Percentiles rank a stretch among this genome's conserved stretches.
phyloP scores from a whole-genome alignment of 2,113 vertebrate genomes.

The Rana temporaria region DNA sequence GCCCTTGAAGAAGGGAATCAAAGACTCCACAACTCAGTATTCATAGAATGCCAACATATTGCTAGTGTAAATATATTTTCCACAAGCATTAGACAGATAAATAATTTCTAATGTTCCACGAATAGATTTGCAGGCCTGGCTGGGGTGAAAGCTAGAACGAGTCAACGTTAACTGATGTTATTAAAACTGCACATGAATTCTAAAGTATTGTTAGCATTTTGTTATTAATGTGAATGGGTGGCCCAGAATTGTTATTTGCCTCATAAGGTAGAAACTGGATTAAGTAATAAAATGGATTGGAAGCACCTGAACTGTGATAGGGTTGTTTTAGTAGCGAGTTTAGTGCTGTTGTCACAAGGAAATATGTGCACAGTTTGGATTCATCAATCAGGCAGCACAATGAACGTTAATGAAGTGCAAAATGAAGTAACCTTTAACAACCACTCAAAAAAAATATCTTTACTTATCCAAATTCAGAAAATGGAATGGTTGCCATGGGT shows the following conservation, averaged over 20 bases:
- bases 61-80: conserved; percentile 47
- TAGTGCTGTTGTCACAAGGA: background rate
- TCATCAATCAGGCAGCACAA: too few relatives aligned
- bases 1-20: conserved; percentile 36
- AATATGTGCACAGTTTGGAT: background rate
- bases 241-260: conserved; percentile 11
- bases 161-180: conserved; percentile 35
- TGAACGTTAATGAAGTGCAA: too few relatives aligned
- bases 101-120: conserved; percentile 45
- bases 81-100: conserved; percentile 41
- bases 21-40: conserved; percentile 36
- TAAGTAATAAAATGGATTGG: conserved; percentile 39
- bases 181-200: conserved; percentile 32
- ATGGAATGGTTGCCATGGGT: too few relatives aligned
- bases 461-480: too few relatives aligned
- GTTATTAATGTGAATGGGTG: conserved; percentile 39
- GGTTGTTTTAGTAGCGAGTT: background rate
- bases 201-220: conserved; percentile 40
- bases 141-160: conserved; percentile 30
- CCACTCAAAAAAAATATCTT: too few relatives aligned
- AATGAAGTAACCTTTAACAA: too few relatives aligned
- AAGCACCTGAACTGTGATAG: conserved; percentile 5
- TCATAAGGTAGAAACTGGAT: conserved; percentile 31
- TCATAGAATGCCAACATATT: conserved; percentile 42
- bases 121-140: conserved; percentile 30